Base-by-base conservation (phyloP, 64 coral and sea anemone species). In the Actinia equina region DNA sequence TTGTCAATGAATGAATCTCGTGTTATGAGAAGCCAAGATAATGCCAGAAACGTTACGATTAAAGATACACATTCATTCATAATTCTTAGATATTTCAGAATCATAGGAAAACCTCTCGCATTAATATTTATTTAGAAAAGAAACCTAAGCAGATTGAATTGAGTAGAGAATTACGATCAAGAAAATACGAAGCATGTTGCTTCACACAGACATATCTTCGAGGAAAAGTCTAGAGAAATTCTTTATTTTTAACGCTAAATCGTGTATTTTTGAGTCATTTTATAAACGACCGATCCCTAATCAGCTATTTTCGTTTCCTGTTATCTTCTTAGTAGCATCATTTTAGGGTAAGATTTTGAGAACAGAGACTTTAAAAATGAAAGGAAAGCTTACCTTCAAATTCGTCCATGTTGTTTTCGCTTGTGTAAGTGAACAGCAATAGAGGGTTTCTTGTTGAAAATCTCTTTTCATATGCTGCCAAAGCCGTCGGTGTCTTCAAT, bases 371-470 rank as follows among this genome's bases (percentile, higher is more conserved):
- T 20, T 41, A 74, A 26, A 74, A 1, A 46, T 82, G 7, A 20
- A 7, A 46, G 18, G 45, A 82, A 7, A 20, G 4, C 80, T 49
- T 82, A 82, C 80, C 44, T 53, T 82, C 80, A 4, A 2, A 82
- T n/a, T 82, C 80, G 12, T 82, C 80, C 80, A 82, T 82, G 80
- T 82, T 53, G 44, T 82, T 22, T 19, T 57, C 43, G 42, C 80
- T 82, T 74, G 69, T 30, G 69, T 41, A 5, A 14, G 6, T 74
- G 11, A 37, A 74, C 26, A 74, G 27, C 27, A 41, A 41, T 74
- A 14, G 15, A 41, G 12, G 13, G 25, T 74, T 74, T 41, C 2
- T 12, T 30, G 9, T 74, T 41, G n/a, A 7, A 41, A 41, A 74
- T 26, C 69, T 9, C 23, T 74, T 74, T 74, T 74, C 23, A 74